Evolutionary conservation across 2,888 invertebrate genomes (phyloP).

Genomic region (Epsilonema sp.): DNA sequence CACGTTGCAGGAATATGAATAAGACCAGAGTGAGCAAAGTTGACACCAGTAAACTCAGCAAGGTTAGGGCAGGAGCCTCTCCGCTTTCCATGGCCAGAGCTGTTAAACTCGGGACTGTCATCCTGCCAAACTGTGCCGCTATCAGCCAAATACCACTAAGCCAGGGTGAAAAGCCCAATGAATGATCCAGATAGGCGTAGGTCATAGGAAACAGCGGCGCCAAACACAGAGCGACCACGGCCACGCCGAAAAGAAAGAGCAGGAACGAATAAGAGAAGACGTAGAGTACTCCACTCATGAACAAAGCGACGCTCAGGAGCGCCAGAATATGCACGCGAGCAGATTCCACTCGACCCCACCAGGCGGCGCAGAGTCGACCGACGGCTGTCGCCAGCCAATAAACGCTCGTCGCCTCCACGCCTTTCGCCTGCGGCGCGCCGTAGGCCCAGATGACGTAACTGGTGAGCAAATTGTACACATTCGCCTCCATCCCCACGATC

Average conservation of each 20-base stretch:
- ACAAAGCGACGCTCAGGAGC: too few species aligned
- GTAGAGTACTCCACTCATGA: too few species aligned
- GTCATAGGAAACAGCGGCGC: neutral
- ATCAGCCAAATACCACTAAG: neutral
- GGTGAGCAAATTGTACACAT: neutral
- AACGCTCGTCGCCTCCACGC: neutral
- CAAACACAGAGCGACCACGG: too few species aligned
- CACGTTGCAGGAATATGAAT: neutral
- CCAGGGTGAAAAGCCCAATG: neutral
- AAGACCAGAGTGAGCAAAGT: neutral
- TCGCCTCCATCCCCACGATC: neutral
- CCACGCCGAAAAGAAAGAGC: too few species aligned
- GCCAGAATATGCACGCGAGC: too few species aligned
- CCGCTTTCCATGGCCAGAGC: neutral
- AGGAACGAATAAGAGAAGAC: too few species aligned
- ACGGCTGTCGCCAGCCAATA: neutral
- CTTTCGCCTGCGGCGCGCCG: neutral
- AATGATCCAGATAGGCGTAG: neutral
- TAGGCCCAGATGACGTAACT: neutral
- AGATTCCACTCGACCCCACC: too few species aligned
- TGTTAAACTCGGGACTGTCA: neutral
- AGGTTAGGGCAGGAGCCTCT: neutral
- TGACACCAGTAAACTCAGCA: neutral
- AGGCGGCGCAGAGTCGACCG: neutral
- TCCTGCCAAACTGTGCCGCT: neutral